phyloP scores from a whole-genome alignment of 2,113 vertebrate genomes.

The Actenoides hombroni region DNA sequence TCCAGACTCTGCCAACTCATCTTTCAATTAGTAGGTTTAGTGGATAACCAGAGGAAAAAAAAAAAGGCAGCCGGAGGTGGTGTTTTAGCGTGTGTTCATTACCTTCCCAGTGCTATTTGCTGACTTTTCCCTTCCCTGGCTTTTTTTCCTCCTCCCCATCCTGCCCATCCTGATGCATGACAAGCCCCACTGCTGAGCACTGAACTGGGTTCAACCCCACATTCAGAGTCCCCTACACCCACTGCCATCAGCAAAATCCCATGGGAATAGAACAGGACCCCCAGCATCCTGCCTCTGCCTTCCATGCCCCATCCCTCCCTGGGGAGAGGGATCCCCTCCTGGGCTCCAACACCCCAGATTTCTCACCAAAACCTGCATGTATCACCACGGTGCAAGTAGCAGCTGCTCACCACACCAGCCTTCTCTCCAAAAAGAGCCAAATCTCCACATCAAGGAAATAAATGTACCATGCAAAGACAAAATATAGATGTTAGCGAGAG shows the following conservation, averaged over 20 bases:
- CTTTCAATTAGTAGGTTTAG: neutral
- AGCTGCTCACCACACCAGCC: neutral
- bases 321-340: neutral
- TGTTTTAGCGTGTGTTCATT: neutral
- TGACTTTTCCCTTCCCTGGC: neutral
- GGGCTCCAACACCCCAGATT: neutral
- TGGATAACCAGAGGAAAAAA: neutral
- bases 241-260: neutral
- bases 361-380: neutral
- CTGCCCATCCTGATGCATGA: fast-evolving
- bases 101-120: neutral
- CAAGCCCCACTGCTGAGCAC: neutral
- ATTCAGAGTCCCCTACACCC: fast-evolving
- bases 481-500: no score
- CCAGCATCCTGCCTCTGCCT: neutral
- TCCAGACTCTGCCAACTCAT: neutral
- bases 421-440: neutral
- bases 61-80: neutral
- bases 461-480: neutral
- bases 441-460: neutral
- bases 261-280: neutral
- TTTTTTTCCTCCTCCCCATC: neutral
- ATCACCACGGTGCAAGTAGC: neutral
- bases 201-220: neutral
- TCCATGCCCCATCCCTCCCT: neutral